Base-by-base conservation (phyloP, 2,113 vertebrate species). In the Alces alces region DNA sequence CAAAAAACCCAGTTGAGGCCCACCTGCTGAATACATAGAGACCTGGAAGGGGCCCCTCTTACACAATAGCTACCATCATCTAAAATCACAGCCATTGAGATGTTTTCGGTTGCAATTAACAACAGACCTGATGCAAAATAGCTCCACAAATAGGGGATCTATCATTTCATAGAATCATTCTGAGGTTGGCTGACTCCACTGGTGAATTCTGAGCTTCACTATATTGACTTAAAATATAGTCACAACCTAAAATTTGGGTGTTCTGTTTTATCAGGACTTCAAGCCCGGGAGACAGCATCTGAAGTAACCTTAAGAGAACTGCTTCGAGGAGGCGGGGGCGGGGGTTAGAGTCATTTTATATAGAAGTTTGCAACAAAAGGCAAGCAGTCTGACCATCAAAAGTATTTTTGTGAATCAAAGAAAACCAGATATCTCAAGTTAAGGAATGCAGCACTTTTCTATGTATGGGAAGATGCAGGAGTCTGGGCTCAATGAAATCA, bases 311-410 rank as follows among this genome's bases (percentile, higher is more conserved):
- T 76, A 43, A 76, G 39, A 76, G 70, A 43, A 76, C 70, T 43
- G 39, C 23, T 76, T 43, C 6, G 4, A 76, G 70, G 39, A 76
- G 39, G 36, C 0, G 25, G 12, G 17, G n/a, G 19, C 0, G 2
- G 39, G 12, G 6, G 8, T 50, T 50, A 43, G 36, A 43, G 70
- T 76, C 70, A 43, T 23, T 39, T 76, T 76, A 43, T 76, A 43
- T 4, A 43, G 12, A 76, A 76, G 39, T 76, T 43, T 1, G 1
- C 39, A 76, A 76, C 70, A 76, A 76, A 43, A 43, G 39, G 12
- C 12, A 76, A 43, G 70, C 7, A 27, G 39, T 76, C 70, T 39
- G 39, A 76, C 70, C 70, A 43, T 76, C 39, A 76, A 43, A 76
- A 76, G 70, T 76, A 25, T 43, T 76, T 76, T 43, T 76, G 39